Percentiles rank a stretch among this genome's conserved stretches.
These are phyloP conservation scores for Tromatobia lineatoria DNA, from an alignment of 2,888 invertebrate species.

Conservation along the genomic window DNA sequence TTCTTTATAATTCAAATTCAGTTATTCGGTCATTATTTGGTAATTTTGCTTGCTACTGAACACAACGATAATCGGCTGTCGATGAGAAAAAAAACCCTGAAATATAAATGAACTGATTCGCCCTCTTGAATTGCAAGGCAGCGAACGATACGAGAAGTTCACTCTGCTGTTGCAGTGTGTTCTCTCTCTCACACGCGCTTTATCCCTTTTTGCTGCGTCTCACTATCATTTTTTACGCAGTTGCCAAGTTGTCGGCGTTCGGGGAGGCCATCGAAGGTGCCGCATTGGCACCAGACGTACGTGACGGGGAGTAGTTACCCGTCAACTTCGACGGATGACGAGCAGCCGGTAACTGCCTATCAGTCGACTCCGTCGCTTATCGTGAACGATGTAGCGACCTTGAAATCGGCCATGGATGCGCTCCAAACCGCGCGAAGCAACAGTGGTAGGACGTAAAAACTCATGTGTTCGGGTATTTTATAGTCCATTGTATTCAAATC, in stretches of 20 bases:
- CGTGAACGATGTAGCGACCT: background rate
- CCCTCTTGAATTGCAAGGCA: background rate
- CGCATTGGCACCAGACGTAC: background rate
- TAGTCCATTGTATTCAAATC: background rate
- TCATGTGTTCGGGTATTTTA: background rate
- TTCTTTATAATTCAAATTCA: background rate
- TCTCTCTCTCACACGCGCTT: too few relatives aligned
- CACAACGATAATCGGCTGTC: background rate
- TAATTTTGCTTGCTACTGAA: background rate
- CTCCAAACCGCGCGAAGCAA: background rate
- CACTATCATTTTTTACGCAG: background rate
- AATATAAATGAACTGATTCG: background rate
- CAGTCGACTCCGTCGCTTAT: background rate
- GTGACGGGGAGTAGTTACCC: background rate
- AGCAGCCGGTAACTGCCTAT: background rate
- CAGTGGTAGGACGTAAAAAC: background rate
- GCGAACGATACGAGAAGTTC: background rate
- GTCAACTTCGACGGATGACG: background rate
- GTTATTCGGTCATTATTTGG: background rate
- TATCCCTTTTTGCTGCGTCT: background rate
- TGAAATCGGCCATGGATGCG: background rate
- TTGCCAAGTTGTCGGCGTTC: constrained; percentile 1
- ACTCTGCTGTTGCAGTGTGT: background rate
- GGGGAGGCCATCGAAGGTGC: background rate
- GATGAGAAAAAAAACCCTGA: background rate